Percentiles rank a stretch among this genome's conserved stretches.
These are phyloP conservation scores for Melanotaenia pygmaea DNA, from an alignment of 2,797 vertebrate species.

Conservation along the genomic window DNA sequence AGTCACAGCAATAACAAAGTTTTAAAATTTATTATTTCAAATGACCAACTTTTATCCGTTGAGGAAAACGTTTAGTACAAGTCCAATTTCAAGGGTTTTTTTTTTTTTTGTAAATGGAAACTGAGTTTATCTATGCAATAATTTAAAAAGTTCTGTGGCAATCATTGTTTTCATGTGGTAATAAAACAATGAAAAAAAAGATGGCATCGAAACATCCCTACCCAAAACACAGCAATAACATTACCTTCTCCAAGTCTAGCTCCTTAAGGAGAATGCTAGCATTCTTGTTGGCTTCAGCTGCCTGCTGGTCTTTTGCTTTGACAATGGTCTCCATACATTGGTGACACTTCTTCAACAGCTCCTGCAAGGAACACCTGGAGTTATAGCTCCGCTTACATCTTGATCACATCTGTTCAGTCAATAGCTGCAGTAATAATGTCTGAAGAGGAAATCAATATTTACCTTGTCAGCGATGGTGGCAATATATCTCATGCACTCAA, in stretches of 20 bases:
- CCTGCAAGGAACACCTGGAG: conserved; percentile 74
- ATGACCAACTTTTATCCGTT: too few species aligned
- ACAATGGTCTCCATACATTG: conserved; percentile 99
- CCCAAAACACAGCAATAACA: conserved; percentile 2
- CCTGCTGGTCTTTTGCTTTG: conserved; percentile 99
- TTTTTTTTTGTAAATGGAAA: too few species aligned
- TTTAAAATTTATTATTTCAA: too few species aligned
- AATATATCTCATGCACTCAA: conserved; percentile 99
- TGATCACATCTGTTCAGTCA: background rate
- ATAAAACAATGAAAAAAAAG: too few species aligned
- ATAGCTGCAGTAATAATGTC: background rate
- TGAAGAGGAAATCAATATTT: conserved; percentile 8
- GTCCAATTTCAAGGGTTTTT: too few species aligned
- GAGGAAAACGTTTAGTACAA: too few species aligned
- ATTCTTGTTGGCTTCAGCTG: conserved; percentile 98
- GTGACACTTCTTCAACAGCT: conserved; percentile 98
- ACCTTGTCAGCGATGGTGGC: conserved; percentile 99
- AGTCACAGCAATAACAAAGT: too few species aligned
- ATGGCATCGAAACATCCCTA: too few species aligned
- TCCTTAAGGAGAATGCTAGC: conserved; percentile 98
- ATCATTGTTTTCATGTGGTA: too few species aligned
- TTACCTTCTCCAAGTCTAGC: conserved; percentile 96
- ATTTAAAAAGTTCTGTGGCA: too few species aligned
- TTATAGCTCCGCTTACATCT: conserved; percentile 12
- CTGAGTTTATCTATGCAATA: too few species aligned